Percentiles rank a stretch among this genome's conserved stretches.
Conservation (phyloP, 1,140 invertebrate genomes). For the Luehdorfia chinensis region DNA sequence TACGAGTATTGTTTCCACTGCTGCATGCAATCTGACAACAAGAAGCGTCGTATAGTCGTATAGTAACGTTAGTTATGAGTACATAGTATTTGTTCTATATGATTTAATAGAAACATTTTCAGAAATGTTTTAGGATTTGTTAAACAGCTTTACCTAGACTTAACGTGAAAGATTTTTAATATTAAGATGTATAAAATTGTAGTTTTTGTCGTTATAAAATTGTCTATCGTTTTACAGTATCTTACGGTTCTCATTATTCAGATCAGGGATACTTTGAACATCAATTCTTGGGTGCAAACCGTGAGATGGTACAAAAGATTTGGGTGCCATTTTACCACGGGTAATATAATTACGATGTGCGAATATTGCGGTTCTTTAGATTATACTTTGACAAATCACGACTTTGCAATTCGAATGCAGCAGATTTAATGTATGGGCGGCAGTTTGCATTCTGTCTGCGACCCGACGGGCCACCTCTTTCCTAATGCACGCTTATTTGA, state of each 20-base stretch:
- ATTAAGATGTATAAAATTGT: no score
- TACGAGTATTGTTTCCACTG: slow-evolving; percentile 6
- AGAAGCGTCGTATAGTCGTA: no score
- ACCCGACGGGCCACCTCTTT: slow-evolving; percentile 72
- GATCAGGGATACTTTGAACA: slow-evolving; percentile 10
- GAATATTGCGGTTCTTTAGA: slow-evolving; percentile 74
- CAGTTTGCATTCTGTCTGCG: slow-evolving; percentile 75
- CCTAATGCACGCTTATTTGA: slow-evolving; percentile 76
- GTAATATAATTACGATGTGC: slow-evolving; percentile 77
- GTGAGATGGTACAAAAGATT: slow-evolving; percentile 64
- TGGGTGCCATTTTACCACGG: slow-evolving; percentile 67
- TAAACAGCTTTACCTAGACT: no score
- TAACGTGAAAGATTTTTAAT: no score
- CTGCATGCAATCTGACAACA: neutral
- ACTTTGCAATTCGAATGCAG: slow-evolving; percentile 75
- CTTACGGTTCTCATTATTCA: no score
- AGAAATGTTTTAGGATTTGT: no score
- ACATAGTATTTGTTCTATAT: no score
- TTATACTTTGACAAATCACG: slow-evolving; percentile 77
- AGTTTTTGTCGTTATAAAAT: no score
- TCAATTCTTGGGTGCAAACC: slow-evolving; percentile 26
- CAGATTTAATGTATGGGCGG: slow-evolving; percentile 76
- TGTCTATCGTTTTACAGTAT: no score
- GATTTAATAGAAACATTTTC: no score
- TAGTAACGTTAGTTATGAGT: no score